A percentile compares a stretch with the other conserved stretches of the same genome.
These are phyloP conservation scores for Equus quagga DNA, from an alignment of 2,113 vertebrate species.

Conservation along the genomic window DNA sequence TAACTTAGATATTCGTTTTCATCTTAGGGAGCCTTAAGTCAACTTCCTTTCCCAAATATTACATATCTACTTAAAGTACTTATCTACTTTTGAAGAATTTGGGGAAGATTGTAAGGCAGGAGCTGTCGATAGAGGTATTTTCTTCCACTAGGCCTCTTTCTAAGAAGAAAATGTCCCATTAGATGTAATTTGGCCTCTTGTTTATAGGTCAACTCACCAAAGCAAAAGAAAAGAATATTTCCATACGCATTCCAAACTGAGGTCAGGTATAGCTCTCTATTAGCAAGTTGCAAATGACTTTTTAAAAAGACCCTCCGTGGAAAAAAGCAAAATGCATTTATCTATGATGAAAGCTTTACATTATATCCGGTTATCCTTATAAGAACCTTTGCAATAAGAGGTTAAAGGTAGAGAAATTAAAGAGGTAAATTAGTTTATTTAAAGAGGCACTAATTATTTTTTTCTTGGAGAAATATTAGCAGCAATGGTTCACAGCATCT, in stretches of 20 bases:
- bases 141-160: not conserved
- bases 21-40: not conserved
- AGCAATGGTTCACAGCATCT: not conserved
- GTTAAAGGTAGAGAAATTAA: not conserved
- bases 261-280: not conserved
- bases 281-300: not conserved
- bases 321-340: not conserved
- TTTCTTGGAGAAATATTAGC: conserved; percentile 15
- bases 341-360: not conserved
- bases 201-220: not conserved
- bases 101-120: not conserved
- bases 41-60: conserved; percentile 26
- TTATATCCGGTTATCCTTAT: not conserved
- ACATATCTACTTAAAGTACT: not conserved
- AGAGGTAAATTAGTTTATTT: not conserved
- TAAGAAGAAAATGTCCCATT: not conserved
- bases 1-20: conserved; percentile 6
- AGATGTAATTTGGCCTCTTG: not conserved
- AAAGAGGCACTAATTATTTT: not conserved
- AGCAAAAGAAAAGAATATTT: conserved; percentile 20
- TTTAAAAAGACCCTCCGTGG: not conserved
- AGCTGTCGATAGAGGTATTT: not conserved
- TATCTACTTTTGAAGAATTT: not conserved
- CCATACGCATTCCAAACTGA: not conserved
- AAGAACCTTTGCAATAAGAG: not conserved